Evolutionary conservation across 2,797 vertebrate genomes (phyloP).

Genomic region (Dendrocincla tyrannina): DNA sequence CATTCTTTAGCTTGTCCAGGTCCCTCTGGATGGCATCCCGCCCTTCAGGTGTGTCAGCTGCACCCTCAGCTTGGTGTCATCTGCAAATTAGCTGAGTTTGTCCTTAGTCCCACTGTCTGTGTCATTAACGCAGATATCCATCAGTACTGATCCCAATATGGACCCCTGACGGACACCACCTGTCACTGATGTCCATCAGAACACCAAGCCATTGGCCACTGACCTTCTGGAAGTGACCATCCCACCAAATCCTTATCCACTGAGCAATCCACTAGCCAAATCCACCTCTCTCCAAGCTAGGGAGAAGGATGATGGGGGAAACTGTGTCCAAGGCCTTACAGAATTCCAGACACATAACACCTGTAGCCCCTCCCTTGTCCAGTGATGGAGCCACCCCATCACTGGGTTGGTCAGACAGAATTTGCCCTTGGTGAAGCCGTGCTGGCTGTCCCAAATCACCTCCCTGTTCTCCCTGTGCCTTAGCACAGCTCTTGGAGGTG

Average conservation of each 20-base stretch:
- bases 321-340: not conserved
- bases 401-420: not conserved
- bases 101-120: not conserved
- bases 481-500: not conserved
- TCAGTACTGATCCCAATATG: not conserved
- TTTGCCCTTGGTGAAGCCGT: not conserved
- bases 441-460: not conserved
- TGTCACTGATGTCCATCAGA: not conserved
- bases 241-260: not conserved
- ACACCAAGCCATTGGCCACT: not conserved
- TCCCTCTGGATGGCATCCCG: no score
- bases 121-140: not conserved
- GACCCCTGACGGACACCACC: fast-evolving
- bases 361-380: not conserved
- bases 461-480: not conserved
- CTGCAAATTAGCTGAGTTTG: not conserved
- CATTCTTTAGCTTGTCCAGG: no score
- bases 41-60: no score
- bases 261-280: not conserved
- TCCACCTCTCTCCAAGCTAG: not conserved
- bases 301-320: no score
- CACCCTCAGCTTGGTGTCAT: not conserved
- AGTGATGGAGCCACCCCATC: not conserved
- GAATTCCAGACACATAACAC: not conserved
- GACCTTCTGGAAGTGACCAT: not conserved